Conservation (phyloP, 2,888 invertebrate species). For the Noctua comes region DNA sequence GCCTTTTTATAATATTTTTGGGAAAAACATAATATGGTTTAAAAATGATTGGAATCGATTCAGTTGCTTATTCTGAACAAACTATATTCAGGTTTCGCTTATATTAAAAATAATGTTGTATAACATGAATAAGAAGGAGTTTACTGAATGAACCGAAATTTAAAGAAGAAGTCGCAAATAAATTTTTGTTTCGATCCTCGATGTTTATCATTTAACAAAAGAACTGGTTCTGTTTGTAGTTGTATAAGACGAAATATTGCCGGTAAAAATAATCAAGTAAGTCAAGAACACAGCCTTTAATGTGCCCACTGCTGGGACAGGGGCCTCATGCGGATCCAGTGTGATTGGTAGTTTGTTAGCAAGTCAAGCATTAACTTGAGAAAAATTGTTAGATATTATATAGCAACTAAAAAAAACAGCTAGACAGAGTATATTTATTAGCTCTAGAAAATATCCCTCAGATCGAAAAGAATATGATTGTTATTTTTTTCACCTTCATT, state of each 20-base stretch:
- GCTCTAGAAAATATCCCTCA: slow-evolving; percentile 20
- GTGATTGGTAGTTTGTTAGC: not conserved
- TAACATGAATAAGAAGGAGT: slow-evolving; percentile 4
- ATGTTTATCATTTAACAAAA: not conserved
- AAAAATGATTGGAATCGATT: too few relatives aligned
- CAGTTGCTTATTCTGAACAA: too few relatives aligned
- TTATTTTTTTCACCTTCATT: slow-evolving; percentile 70
- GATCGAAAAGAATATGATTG: slow-evolving; percentile 66
- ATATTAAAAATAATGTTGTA: too few relatives aligned
- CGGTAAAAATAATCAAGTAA: not conserved
- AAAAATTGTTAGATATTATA: not conserved
- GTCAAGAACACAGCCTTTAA: not conserved
- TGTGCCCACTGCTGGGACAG: not conserved
- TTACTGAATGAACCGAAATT: slow-evolving; percentile 11
- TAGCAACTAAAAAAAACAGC: not conserved
- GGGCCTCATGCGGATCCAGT: not conserved
- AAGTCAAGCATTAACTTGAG: not conserved
- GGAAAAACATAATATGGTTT: too few relatives aligned
- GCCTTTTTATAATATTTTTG: too few relatives aligned
- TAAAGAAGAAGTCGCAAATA: slow-evolving; percentile 1
- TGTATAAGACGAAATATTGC: not conserved
- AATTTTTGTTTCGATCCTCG: not conserved
- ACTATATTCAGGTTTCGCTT: too few relatives aligned
- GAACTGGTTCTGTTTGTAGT: not conserved
- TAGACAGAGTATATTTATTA: slow-evolving; percentile 15